phyloP scores from a whole-genome alignment of 2,113 vertebrate genomes.

The Gadus macrocephalus region DNA sequence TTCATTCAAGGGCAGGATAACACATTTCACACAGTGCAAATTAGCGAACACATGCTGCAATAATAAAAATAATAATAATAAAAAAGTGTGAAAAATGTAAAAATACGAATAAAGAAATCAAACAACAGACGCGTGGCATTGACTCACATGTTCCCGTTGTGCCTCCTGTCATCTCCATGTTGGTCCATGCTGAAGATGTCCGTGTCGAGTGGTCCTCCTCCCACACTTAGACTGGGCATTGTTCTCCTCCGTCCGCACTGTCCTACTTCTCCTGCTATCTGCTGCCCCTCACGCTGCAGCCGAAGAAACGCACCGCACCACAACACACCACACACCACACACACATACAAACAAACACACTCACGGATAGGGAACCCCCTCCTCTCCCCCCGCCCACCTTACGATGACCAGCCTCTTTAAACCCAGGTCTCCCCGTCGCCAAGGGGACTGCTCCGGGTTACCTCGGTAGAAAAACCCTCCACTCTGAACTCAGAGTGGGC shows the following conservation, averaged over 20 bases:
- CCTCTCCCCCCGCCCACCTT: background rate
- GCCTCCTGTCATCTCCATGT: slow-evolving; percentile 67
- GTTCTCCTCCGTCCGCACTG: slow-evolving; percentile 63
- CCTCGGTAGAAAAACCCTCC: slow-evolving; percentile 49
- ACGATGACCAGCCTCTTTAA: slow-evolving; percentile 43
- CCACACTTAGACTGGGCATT: slow-evolving; percentile 70
- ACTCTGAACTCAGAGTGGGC: background rate
- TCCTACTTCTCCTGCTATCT: slow-evolving; percentile 46
- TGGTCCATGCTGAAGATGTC: slow-evolving; percentile 70
- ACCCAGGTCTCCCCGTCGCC: slow-evolving; percentile 50
- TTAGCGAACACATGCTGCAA: no score
- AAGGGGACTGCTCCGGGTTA: slow-evolving; percentile 48
- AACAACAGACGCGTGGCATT: background rate
- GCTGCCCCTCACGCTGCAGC: slow-evolving; percentile 62
- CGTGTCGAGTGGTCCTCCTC: slow-evolving; percentile 55
- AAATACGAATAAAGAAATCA: no score
- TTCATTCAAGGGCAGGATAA: background rate
- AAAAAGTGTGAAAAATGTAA: no score
- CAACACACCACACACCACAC: no score
- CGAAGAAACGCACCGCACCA: slow-evolving; percentile 49
- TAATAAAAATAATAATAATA: no score
- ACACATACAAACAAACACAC: no score
- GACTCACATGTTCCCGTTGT: slow-evolving; percentile 74
- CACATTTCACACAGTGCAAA: background rate
- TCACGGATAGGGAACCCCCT: slow-evolving; percentile 42